Conservation (phyloP, 2,888 invertebrate species). For the Sinohyriopsis cumingii region DNA sequence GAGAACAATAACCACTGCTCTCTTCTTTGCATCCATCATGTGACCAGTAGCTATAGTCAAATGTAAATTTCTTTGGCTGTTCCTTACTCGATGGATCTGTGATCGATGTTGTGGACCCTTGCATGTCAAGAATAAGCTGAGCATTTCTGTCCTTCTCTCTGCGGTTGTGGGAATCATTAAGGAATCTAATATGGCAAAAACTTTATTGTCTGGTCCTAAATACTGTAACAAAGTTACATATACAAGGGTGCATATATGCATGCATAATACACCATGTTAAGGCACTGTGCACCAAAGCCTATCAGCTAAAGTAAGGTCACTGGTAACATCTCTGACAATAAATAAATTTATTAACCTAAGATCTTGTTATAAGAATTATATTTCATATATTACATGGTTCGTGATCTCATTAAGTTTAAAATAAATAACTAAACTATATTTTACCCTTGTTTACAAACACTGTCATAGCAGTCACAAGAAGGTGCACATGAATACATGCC, state of each 20-base stretch:
- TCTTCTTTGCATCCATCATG: constrained; percentile 75
- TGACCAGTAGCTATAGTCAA: constrained; percentile 77
- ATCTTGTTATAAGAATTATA: too few relatives aligned
- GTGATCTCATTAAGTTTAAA: too few relatives aligned
- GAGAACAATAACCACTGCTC: constrained; percentile 71
- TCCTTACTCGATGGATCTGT: constrained; percentile 72
- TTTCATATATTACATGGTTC: too few relatives aligned
- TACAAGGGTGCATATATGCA: neutral
- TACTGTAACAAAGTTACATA: neutral
- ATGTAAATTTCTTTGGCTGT: constrained; percentile 73
- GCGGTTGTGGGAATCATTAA: constrained; percentile 70
- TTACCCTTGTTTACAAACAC: too few relatives aligned
- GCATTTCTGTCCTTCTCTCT: constrained; percentile 75
- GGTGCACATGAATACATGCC: too few relatives aligned
- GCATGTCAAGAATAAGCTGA: constrained; percentile 73
- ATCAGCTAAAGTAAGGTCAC: too few relatives aligned
- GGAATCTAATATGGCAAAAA: constrained; percentile 16
- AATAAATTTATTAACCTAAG: too few relatives aligned
- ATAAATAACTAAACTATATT: too few relatives aligned
- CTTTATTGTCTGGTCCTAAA: neutral
- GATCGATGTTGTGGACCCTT: constrained; percentile 72
- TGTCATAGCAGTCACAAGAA: too few relatives aligned
- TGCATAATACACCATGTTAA: neutral
- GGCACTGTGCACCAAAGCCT: too few relatives aligned
- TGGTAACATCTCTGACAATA: too few relatives aligned